Percentiles rank a stretch among this genome's conserved stretches.
Evolutionary conservation across 2,113 vertebrate genomes (phyloP).

Genomic region (Clinocottus analis): DNA sequence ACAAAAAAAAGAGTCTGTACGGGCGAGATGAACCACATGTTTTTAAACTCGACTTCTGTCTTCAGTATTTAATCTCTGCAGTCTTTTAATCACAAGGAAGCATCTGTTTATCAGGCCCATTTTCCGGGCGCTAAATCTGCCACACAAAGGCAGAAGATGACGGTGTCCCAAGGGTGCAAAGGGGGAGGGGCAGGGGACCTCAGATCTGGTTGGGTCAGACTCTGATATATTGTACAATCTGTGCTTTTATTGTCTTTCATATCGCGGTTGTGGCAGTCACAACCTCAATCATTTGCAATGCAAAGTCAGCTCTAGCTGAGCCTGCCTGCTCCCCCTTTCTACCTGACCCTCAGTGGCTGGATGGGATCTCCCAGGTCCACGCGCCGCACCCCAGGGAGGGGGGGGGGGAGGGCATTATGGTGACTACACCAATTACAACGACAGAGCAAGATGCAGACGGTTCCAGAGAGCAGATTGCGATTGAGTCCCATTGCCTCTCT

Average conservation of each 20-base stretch:
- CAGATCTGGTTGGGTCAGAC: too few relatives aligned
- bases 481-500: conserved; percentile 13
- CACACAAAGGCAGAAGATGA: conserved; percentile 27
- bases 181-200: too few relatives aligned
- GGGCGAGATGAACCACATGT: neutral
- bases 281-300: conserved; percentile 70
- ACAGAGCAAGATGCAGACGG: conserved; percentile 50
- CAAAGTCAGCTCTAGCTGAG: conserved; percentile 65
- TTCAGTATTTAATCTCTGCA: conserved; percentile 21
- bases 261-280: conserved; percentile 47
- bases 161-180: conserved; percentile 33
- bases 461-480: conserved; percentile 49
- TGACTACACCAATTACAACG: conserved; percentile 74
- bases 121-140: conserved; percentile 55
- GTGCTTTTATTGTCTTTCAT: conserved; percentile 49
- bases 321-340: conserved; percentile 40
- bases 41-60: conserved; percentile 32
- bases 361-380: conserved; percentile 62
- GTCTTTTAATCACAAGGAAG: conserved; percentile 46
- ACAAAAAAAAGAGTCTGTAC: too few relatives aligned
- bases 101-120: conserved; percentile 38
- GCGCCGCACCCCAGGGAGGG: conserved; percentile 56
- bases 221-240: conserved; percentile 35
- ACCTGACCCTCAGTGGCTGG: conserved; percentile 24
- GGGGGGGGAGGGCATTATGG: conserved; percentile 50